A percentile compares a stretch with the other conserved stretches of the same genome.
Evolutionary conservation across 2,888 invertebrate species (phyloP).

Genomic region (Chydorus sphaericus): DNA sequence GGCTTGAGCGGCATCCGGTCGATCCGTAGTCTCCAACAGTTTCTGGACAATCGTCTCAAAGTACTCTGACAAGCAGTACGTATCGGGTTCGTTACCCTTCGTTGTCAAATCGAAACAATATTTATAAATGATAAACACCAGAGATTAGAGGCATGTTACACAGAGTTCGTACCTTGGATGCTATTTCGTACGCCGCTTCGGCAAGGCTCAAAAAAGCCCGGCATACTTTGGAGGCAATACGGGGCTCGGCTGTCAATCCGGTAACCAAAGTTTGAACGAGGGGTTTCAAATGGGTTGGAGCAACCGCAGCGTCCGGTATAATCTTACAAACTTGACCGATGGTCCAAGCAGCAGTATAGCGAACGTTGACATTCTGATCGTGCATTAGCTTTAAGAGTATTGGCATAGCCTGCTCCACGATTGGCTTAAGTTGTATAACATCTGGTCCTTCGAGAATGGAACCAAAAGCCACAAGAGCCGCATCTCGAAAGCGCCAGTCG

Average conservation of each 20-base stretch:
- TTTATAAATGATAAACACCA: neutral
- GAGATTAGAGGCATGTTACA: no score
- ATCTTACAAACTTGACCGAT: conserved; percentile 96
- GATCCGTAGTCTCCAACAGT: conserved; percentile 84
- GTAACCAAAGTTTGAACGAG: conserved; percentile 61
- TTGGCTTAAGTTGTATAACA: conserved; percentile 64
- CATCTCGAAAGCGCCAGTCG: conserved; percentile 87
- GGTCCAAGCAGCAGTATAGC: conserved; percentile 97
- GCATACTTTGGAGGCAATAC: conserved; percentile 96
- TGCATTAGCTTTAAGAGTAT: conserved; percentile 89
- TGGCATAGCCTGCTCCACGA: conserved; percentile 94
- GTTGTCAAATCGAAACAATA: conserved; percentile 23
- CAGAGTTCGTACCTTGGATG: conserved; percentile 44
- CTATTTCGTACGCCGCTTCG: conserved; percentile 82
- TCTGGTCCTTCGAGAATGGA: conserved; percentile 82
- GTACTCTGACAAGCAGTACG: conserved; percentile 82
- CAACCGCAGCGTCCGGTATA: conserved; percentile 86
- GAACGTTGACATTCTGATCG: conserved; percentile 81
- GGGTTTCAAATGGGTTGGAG: conserved; percentile 65
- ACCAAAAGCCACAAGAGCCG: conserved; percentile 95
- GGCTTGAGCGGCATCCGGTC: conserved; percentile 67
- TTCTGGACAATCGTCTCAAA: conserved; percentile 87
- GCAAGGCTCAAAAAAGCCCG: conserved; percentile 97
- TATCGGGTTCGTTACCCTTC: conserved; percentile 54
- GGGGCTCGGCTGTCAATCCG: conserved; percentile 80